Conservation (phyloP, 2,888 invertebrate species). For the Eupithecia pulchellata region DNA sequence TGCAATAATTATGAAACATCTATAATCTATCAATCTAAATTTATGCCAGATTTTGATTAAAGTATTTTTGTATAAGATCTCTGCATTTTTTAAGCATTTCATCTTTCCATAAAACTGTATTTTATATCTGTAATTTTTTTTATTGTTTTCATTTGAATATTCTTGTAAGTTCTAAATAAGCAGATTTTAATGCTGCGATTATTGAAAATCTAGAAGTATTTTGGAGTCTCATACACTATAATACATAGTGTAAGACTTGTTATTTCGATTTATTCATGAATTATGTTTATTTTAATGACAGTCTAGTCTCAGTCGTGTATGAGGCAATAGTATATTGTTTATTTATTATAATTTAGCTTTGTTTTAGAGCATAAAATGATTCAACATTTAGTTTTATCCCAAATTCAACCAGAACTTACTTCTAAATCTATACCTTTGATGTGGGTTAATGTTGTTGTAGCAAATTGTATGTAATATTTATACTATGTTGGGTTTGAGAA, state of each 20-base stretch:
- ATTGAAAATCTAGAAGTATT: neutral
- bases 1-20: neutral
- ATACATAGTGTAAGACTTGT: constrained; percentile 21
- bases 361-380: constrained; percentile 17
- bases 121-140: neutral
- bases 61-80: constrained; percentile 22
- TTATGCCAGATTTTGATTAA: constrained; percentile 5
- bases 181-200: constrained; percentile 4
- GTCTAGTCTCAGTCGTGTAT: constrained; percentile 40
- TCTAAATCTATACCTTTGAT: neutral
- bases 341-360: constrained; percentile 41
- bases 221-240: constrained; percentile 1
- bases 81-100: constrained; percentile 28
- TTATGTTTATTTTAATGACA: constrained; percentile 42
- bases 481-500: constrained; percentile 56
- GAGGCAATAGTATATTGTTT: constrained; percentile 39
- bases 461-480: constrained; percentile 29
- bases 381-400: constrained; percentile 24
- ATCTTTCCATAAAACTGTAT: constrained; percentile 3
- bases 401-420: constrained; percentile 16
- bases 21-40: no score
- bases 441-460: neutral
- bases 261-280: constrained; percentile 10
- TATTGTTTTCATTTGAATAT: neutral
- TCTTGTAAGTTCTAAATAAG: constrained; percentile 1